Evolutionary conservation across 30 jellyfish, hydroid and myxozoan species (phyloP).

Genomic region (Calvadosia cruxmelitensis): DNA sequence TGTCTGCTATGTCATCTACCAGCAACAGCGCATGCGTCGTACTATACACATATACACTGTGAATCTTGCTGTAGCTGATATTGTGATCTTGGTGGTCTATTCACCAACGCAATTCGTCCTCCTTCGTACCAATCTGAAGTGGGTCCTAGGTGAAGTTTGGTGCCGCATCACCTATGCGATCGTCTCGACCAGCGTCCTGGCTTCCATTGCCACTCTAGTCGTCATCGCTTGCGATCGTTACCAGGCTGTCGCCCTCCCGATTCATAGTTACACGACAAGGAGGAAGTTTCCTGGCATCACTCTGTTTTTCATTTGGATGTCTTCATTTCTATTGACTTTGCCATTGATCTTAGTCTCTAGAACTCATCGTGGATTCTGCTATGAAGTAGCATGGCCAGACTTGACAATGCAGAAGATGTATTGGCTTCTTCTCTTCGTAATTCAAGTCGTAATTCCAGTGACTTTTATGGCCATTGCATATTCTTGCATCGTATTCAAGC

Average conservation of each 20-base stretch:
- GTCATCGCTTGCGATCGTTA: constrained; percentile 76
- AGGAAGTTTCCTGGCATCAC: background rate
- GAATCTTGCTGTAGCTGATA: constrained; percentile 71
- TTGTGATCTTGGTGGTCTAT: constrained; percentile 43
- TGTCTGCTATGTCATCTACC: constrained; percentile 56
- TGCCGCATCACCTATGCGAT: constrained; percentile 50
- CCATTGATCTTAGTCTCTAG: constrained; percentile 56
- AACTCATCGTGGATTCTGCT: constrained; percentile 8
- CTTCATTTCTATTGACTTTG: constrained; percentile 45
- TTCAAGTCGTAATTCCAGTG: constrained; percentile 66
- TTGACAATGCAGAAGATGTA: constrained; percentile 16
- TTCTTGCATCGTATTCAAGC: constrained; percentile 22
- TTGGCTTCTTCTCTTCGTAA: constrained; percentile 56
- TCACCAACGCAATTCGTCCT: constrained; percentile 63
- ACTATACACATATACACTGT: constrained; percentile 71
- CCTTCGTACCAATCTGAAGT: constrained; percentile 32
- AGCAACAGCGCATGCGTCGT: constrained; percentile 34
- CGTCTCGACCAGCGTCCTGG: constrained; percentile 54
- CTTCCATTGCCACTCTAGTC: constrained; percentile 72
- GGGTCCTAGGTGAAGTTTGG: constrained; percentile 67
- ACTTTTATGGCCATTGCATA: constrained; percentile 42
- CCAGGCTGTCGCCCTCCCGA: constrained; percentile 57
- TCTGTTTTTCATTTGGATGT: constrained; percentile 46
- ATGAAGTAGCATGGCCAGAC: constrained; percentile 62
- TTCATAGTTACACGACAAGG: background rate